Conservation (phyloP, 2,888 invertebrate genomes). For the Dichetophora obliterata region DNA sequence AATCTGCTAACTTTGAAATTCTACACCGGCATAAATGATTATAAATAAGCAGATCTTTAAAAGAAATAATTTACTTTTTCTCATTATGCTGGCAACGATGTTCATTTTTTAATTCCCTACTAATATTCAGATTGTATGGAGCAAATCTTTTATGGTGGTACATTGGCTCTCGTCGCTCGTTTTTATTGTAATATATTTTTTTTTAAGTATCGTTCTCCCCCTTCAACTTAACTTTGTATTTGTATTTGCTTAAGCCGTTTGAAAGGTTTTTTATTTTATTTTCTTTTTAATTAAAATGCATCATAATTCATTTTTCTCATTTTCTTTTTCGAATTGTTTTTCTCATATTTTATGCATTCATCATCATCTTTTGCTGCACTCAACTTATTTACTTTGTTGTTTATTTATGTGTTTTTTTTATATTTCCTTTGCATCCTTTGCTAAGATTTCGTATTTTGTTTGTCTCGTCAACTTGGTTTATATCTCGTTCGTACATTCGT, state of each 20-base stretch:
- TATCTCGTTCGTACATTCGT: not conserved
- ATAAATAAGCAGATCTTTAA: no score
- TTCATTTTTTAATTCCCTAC: not conserved
- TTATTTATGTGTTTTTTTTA: slow-evolving; percentile 5
- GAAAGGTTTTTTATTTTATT: not conserved
- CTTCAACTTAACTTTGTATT: not conserved
- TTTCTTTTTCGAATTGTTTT: slow-evolving; percentile 26
- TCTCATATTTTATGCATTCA: slow-evolving; percentile 49
- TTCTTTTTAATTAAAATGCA: slow-evolving; percentile 22
- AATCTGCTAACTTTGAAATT: no score
- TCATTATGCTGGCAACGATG: not conserved
- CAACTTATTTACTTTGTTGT: slow-evolving; percentile 13
- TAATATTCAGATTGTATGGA: not conserved
- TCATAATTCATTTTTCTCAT: slow-evolving; percentile 26
- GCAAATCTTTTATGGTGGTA: not conserved
- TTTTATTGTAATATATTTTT: not conserved
- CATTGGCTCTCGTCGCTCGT: not conserved
- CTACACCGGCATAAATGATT: no score
- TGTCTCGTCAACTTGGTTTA: not conserved
- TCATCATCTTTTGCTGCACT: slow-evolving; percentile 59
- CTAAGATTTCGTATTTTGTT: not conserved
- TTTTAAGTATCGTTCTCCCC: not conserved
- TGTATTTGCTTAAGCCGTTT: not conserved
- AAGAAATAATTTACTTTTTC: not conserved
- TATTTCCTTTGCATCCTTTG: slow-evolving; percentile 9